Conservation (phyloP, 2,888 invertebrate species). For the Blastobasis adustella region DNA sequence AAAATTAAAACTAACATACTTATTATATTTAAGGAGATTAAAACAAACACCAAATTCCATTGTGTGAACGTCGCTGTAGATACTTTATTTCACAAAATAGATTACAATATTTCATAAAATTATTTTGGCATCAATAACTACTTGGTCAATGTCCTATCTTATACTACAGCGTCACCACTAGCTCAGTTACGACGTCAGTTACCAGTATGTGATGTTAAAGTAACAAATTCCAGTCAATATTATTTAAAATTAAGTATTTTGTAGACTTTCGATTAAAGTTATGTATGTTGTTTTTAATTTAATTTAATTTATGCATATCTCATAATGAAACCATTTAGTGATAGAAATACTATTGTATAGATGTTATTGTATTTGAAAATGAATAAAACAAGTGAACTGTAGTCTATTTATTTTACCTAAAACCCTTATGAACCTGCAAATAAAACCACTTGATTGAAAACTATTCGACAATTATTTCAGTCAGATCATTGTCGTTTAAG, state of each 20-base stretch:
- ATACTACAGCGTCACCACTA: too few relatives aligned
- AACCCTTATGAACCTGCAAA: background rate
- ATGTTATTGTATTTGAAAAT: conserved; percentile 74
- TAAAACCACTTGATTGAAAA: background rate
- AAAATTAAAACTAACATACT: too few relatives aligned
- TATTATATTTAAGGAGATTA: too few relatives aligned
- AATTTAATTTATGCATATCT: conserved; percentile 56
- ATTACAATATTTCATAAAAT: too few relatives aligned
- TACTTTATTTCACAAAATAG: too few relatives aligned
- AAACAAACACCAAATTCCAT: too few relatives aligned
- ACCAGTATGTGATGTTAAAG: conserved; percentile 40
- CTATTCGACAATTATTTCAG: too few relatives aligned
- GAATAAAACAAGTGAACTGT: conserved; percentile 60
- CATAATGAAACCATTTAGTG: conserved; percentile 62
- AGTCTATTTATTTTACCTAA: conserved; percentile 20
- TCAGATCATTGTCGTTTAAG: too few relatives aligned
- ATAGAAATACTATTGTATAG: conserved; percentile 71
- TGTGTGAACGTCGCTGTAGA: too few relatives aligned
- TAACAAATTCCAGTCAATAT: conserved; percentile 28
- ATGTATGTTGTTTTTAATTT: conserved; percentile 24
- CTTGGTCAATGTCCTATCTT: too few relatives aligned
- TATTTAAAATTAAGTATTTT: background rate
- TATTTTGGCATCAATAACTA: too few relatives aligned
- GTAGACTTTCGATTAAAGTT: conserved; percentile 10
- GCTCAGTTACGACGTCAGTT: conserved; percentile 13